These are phyloP conservation scores for Dascyllus trimaculatus DNA, from an alignment of 2,113 vertebrate genomes.

Conservation along the genomic window DNA sequence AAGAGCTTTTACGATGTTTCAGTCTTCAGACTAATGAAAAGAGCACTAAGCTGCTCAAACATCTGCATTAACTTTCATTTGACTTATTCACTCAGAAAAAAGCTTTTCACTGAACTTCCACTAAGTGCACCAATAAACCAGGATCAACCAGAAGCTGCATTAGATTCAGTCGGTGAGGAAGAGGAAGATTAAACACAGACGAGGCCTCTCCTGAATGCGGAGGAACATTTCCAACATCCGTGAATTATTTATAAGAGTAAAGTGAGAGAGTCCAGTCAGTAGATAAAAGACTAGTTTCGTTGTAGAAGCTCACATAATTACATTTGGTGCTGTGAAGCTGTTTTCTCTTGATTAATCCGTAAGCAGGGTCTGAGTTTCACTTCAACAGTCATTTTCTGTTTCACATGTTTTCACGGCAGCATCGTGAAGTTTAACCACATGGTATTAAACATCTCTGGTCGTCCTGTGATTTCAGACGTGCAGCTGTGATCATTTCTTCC, in stretches of 20 bases:
- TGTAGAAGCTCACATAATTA: not conserved
- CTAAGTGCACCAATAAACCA: conserved; percentile 21
- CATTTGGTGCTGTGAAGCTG: not conserved
- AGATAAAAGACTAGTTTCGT: not conserved
- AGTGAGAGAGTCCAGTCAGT: not conserved
- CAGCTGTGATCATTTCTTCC: too few relatives aligned
- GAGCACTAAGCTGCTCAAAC: not conserved
- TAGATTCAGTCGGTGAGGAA: not conserved
- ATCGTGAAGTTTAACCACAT: too few relatives aligned
- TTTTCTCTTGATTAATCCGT: not conserved
- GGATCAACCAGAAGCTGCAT: not conserved
- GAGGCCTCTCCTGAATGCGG: not conserved
- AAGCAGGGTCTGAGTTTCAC: not conserved
- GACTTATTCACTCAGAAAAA: conserved; percentile 8
- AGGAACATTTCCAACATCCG: not conserved
- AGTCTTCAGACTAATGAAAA: conserved; percentile 5
- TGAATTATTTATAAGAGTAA: conserved; percentile 36
- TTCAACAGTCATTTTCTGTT: not conserved
- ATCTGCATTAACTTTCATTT: not conserved
- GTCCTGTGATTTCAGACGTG: too few relatives aligned
- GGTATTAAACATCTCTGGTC: too few relatives aligned
- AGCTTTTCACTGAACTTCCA: conserved; percentile 7
- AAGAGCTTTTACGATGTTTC: conserved; percentile 6
- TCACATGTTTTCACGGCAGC: too few relatives aligned
- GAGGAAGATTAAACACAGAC: not conserved